Base-by-base conservation (phyloP, 2,113 vertebrate genomes). In the Prionailurus viverrinus region DNA sequence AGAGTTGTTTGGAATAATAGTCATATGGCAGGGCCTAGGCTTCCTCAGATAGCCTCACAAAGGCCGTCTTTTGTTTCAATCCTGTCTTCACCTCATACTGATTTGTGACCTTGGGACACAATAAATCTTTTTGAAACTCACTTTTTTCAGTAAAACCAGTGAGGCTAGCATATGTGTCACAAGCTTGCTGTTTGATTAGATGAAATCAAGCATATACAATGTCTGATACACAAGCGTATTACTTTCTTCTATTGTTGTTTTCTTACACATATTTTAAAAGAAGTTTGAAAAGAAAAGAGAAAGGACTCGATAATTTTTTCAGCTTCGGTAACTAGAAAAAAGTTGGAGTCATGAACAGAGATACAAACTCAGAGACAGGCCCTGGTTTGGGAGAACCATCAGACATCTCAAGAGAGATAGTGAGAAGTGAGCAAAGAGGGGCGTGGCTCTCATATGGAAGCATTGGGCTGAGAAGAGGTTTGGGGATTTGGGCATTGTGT, bases 1-100 rank as follows among this genome's bases (percentile, higher is more conserved):
- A 98, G 90, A 84, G 84, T 73, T 81, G 36, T 88, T 95, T 95
- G 79, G 71, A 94, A 68, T 65, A 88, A 41, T 27, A 61, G 55
- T 88, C 41, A 8, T 27, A 69, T 73, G 95, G 69, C 93, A 65
- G 45, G 69, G 33, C 89, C 63, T 66, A 31, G 51, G 19, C 18
- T 65, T 89, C 79, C 79, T 14, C 69, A 71, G 83, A 76, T 31
- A 81, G 45, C 21, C 33, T 90, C 91, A 39, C 33, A 86, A 86
- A 92, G 53, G 66, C 68, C 13, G 29, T 29, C 81, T 80, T 92
- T 73, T 55, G 18, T 94, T 94, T 88, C 69, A 90, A 61, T 80
- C 10, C 58, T 78, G 45, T 73, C 89, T 83, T 88, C 27, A 51
- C 18, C 74, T n/a, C 3, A 13, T 68, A 82, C 48, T 92, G 93